A percentile compares a stretch with the other conserved stretches of the same genome.
These are phyloP conservation scores for Operophtera brumata DNA, from an alignment of 2,888 invertebrate genomes.

Conservation along the genomic window DNA sequence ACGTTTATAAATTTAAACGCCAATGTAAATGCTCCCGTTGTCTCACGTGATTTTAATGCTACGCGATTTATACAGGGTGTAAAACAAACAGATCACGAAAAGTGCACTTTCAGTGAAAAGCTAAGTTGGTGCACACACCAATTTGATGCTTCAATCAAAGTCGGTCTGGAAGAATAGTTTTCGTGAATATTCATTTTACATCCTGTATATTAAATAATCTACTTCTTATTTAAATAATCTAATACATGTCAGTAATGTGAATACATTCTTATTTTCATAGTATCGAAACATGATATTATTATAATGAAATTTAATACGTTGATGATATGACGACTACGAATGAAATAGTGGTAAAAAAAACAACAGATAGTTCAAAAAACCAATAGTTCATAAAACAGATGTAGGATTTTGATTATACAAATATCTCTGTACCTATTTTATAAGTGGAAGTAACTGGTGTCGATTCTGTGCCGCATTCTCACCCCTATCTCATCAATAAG, in stretches of 20 bases:
- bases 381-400: too few relatives aligned
- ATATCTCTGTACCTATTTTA: too few relatives aligned
- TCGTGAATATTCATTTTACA: conserved; percentile 1
- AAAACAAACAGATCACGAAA: background rate
- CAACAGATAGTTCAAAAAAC: too few relatives aligned
- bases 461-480: too few relatives aligned
- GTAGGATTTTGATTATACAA: too few relatives aligned
- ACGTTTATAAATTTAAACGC: conserved; percentile 31
- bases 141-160: background rate
- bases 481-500: too few relatives aligned
- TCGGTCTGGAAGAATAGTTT: background rate
- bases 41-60: conserved; percentile 33
- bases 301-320: conserved; percentile 39
- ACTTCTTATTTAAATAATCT: conserved; percentile 44
- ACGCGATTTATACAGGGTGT: conserved; percentile 36
- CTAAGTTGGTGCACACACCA: background rate
- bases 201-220: conserved; percentile 47
- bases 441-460: too few relatives aligned
- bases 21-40: conserved; percentile 57
- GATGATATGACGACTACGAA: conserved; percentile 11
- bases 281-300: conserved; percentile 20
- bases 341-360: too few relatives aligned
- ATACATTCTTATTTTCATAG: conserved; percentile 12
- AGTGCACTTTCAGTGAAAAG: background rate
- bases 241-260: conserved; percentile 35